Base-by-base conservation (phyloP, 2,113 vertebrate genomes). In the Ibidorhyncha struthersii region DNA sequence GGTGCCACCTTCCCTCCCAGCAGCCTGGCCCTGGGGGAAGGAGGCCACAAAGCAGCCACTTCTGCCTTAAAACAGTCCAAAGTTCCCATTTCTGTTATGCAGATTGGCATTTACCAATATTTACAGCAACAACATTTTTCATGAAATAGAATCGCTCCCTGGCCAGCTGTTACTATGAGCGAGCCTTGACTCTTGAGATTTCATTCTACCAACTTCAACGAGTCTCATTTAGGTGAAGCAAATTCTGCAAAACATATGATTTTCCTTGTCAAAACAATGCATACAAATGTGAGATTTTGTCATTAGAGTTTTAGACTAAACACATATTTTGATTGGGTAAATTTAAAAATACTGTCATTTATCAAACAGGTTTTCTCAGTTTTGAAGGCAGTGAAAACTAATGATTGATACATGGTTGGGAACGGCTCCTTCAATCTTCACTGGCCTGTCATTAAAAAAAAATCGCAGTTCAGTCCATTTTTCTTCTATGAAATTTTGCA, bases 401-500 rank as follows among this genome's bases (percentile, higher is more conserved):
- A 14, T 79, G 86, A 95, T 96, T 66, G 95, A 86, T 82, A 2
- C 16, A 1, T 3, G 58, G 77, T 4, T 84, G 80, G 70, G 81
- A 86, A 27, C 80, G 21, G 77, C 69, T 89, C 89, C 80, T 86
- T 94, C 96, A 55, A 52, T 86, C 85, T 84, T 89, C 59, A 2
- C 90, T 34, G 79, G 80, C 43, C 80, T 84, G 80, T n/a, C 90
- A 74, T 67, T 78, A 81, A 61, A 62, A 65, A 89, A 22, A 71
- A 45, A 70, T 36, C 41, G 73, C 91, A 16, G 72, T 29, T 82
- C 89, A 79, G 61, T 9, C 81, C 65, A 76, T 95, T 93, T 76
- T 52, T 94, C 95, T 95, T 41, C 72, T 43, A 11, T 14, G 65
- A 79, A 82, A 89, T 89, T 91, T 61, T 65, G 83, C 86, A 92